Conservation (phyloP, 2,888 invertebrate species). For the Morinoia aosen region DNA sequence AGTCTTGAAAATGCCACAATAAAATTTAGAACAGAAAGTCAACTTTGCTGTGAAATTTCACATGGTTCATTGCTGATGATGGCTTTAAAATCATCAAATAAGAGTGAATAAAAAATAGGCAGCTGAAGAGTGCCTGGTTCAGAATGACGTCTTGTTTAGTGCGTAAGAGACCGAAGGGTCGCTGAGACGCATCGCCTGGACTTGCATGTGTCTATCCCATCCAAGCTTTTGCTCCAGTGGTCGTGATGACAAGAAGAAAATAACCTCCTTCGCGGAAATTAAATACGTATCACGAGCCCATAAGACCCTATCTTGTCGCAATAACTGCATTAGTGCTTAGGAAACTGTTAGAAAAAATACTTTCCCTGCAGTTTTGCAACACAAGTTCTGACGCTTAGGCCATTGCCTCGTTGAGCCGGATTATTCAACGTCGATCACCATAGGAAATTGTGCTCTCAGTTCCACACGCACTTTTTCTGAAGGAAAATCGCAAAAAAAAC, state of each 20-base stretch:
- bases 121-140: too few relatives aligned
- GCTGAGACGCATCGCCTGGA: neutral
- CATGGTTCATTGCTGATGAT: neutral
- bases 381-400: neutral
- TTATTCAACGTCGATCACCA: too few relatives aligned
- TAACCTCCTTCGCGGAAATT: neutral
- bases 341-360: neutral
- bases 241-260: neutral
- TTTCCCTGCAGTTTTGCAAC: neutral
- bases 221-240: neutral
- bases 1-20: neutral
- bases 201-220: neutral
- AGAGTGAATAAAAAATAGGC: too few relatives aligned
- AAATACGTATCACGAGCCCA: neutral
- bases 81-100: neutral
- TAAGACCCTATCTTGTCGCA: neutral
- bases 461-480: neutral
- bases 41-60: neutral
- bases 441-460: neutral
- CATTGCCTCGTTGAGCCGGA: neutral
- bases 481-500: neutral
- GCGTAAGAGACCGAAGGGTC: neutral
- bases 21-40: neutral
- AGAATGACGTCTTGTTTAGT: neutral
- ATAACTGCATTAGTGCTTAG: neutral